A percentile compares a stretch with the other conserved stretches of the same genome.
Conservation (phyloP, 2,797 vertebrate genomes). For the Eulemur rubriventer region DNA sequence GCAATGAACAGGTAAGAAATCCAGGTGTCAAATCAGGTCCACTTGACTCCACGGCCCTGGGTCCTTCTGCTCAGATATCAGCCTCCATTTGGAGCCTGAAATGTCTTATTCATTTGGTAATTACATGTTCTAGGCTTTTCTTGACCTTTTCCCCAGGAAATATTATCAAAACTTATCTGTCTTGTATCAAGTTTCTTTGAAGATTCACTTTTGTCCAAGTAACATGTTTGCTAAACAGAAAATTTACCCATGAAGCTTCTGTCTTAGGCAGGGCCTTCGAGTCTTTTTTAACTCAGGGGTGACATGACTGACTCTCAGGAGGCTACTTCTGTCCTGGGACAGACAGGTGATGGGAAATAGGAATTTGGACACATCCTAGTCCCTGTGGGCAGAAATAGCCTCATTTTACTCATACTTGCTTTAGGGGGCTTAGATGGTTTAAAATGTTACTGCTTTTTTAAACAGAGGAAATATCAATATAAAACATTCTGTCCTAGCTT, state of each 20-base stretch:
- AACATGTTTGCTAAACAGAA: neutral
- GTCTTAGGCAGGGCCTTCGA: neutral
- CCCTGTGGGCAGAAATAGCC: neutral
- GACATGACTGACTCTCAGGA: neutral
- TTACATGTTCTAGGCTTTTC: neutral
- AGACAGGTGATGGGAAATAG: neutral
- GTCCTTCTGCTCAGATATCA: neutral
- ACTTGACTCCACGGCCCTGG: neutral
- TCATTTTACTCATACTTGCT: neutral
- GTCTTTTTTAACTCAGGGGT: neutral
- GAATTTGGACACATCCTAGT: neutral
- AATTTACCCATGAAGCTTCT: neutral
- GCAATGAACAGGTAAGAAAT: neutral
- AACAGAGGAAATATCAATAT: neutral
- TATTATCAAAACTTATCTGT: neutral
- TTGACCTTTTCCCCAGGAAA: neutral
- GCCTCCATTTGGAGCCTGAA: neutral
- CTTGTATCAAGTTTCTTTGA: neutral
- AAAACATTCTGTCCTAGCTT: neutral
- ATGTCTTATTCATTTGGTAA: neutral
- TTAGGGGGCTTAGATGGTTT: neutral
- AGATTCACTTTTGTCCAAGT: neutral
- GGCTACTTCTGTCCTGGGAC: neutral
- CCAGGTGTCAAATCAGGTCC: neutral
- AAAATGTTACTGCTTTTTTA: neutral